Percentiles rank a stretch among this genome's conserved stretches.
These are phyloP conservation scores for Hippocampus guttulatus DNA, from an alignment of 2,113 vertebrate genomes.

Conservation along the genomic window DNA sequence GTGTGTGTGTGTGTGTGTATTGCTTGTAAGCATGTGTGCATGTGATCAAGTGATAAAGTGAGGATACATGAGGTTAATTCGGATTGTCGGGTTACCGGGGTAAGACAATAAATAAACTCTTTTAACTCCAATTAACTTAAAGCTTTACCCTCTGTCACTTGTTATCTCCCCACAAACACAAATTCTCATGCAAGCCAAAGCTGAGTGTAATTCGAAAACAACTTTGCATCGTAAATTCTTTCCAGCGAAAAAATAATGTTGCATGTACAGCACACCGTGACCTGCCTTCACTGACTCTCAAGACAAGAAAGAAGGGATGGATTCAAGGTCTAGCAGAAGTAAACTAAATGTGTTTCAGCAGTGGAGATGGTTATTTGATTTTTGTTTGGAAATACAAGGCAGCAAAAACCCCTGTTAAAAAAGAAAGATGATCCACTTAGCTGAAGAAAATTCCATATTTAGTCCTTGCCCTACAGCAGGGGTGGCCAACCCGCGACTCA, in stretches of 20 bases:
- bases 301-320: not conserved
- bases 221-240: not conserved
- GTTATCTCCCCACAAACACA: not conserved
- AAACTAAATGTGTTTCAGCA: not conserved
- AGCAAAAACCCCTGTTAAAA: not conserved
- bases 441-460: not conserved
- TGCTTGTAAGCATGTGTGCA: not conserved
- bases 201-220: not conserved
- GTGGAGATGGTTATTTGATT: not conserved
- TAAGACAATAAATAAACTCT: constrained; percentile 43
- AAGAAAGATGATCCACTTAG: not conserved
- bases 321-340: not conserved
- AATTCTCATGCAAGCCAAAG: constrained; percentile 15
- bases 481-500: too few relatives aligned
- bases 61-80: constrained; percentile 47
- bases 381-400: not conserved
- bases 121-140: constrained; percentile 49
- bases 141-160: not conserved
- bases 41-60: constrained; percentile 10
- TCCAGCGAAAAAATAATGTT: not conserved
- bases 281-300: not conserved
- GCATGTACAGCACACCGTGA: not conserved
- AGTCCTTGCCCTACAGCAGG: not conserved
- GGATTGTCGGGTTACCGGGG: constrained; percentile 36
- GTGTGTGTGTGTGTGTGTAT: not conserved